phyloP scores from a whole-genome alignment of 1,140 invertebrate species.

The Bombus pyrosoma region DNA sequence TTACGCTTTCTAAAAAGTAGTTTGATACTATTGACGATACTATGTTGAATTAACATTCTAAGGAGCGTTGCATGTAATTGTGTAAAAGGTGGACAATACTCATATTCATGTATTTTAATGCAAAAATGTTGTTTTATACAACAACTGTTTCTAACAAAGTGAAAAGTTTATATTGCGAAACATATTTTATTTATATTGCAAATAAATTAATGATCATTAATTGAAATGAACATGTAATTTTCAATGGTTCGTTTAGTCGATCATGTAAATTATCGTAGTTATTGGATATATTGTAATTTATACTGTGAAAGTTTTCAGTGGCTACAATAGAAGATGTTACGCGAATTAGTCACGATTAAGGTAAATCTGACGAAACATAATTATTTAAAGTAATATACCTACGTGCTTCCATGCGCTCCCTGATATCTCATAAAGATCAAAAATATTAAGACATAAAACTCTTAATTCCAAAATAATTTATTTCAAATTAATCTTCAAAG shows the following conservation, averaged over 20 bases:
- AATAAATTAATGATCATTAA: neutral
- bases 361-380: neutral
- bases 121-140: no score
- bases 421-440: neutral
- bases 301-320: neutral
- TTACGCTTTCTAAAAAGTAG: neutral
- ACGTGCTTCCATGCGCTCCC: neutral
- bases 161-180: no score
- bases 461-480: neutral
- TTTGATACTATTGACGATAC: neutral
- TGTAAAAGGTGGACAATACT: neutral
- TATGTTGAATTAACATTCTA: neutral
- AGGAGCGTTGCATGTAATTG: neutral
- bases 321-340: neutral
- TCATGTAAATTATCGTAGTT: neutral
- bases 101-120: no score
- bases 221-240: no score
- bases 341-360: neutral
- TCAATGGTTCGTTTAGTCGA: neutral
- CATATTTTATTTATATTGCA: neutral
- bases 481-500: neutral
- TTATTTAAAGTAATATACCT: conserved; percentile 14
- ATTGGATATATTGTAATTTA: neutral
- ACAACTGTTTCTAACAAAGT: no score
- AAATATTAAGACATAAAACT: neutral